phyloP scores from a whole-genome alignment of 35 echinoderm and acorn worm genomes.

The Patiria miniata region DNA sequence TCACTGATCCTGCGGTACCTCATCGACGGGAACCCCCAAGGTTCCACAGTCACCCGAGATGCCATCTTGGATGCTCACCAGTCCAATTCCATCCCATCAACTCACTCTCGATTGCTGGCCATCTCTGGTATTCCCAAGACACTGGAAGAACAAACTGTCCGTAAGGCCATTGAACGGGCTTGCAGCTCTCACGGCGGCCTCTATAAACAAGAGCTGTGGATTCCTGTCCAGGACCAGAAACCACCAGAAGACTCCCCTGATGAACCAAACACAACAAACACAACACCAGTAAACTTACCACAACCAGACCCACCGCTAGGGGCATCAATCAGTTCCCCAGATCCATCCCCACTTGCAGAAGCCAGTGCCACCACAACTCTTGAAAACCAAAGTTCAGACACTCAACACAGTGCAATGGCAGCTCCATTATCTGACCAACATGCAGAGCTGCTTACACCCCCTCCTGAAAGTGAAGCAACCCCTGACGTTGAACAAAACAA shows the following conservation, averaged over 20 bases:
- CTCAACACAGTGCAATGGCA: neutral
- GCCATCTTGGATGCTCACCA: conserved; percentile 75
- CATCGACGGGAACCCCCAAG: conserved; percentile 35
- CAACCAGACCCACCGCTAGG: neutral
- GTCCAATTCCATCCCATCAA: conserved; percentile 21
- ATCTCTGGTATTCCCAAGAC: conserved; percentile 72
- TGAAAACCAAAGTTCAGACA: neutral
- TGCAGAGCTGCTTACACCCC: neutral
- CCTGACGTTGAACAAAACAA: neutral
- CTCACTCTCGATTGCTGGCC: conserved; percentile 62
- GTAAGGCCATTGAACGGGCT: conserved; percentile 54
- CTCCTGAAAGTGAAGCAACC: neutral
- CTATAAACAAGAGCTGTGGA: conserved; percentile 73
- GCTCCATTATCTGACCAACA: neutral
- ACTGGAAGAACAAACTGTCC: conserved; percentile 57
- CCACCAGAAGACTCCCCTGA: conserved; percentile 29
- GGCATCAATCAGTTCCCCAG: neutral
- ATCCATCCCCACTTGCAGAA: neutral
- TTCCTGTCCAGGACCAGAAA: conserved; percentile 59
- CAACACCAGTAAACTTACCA: neutral
- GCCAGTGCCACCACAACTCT: neutral
- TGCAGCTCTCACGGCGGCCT: conserved; percentile 69
- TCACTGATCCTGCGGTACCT: conserved; percentile 67
- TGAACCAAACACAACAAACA: conserved; percentile 11
- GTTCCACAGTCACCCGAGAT: conserved; percentile 43